These are phyloP conservation scores for Notospermus geniculatus DNA, from an alignment of 1,140 invertebrate genomes.

Conservation along the genomic window DNA sequence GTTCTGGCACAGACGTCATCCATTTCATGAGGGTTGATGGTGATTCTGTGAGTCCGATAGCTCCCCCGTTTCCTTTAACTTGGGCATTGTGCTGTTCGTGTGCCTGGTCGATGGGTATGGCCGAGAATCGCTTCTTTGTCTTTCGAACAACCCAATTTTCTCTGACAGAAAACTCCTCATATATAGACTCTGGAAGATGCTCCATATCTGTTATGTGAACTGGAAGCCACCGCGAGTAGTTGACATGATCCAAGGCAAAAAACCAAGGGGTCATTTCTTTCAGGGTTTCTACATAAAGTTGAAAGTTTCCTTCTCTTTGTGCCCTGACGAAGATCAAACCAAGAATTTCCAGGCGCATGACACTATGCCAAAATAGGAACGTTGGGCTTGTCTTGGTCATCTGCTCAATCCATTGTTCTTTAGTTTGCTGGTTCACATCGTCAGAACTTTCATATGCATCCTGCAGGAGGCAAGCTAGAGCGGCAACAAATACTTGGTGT, in stretches of 20 bases:
- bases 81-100: constrained; percentile 32
- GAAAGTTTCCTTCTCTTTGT: too few species aligned
- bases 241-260: constrained; percentile 25
- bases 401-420: too few species aligned
- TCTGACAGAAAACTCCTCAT: constrained; percentile 12
- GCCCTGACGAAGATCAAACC: too few species aligned
- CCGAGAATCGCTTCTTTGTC: constrained; percentile 24
- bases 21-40: constrained; percentile 8
- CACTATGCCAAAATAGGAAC: too few species aligned
- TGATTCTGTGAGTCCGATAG: constrained; percentile 27
- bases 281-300: too few species aligned
- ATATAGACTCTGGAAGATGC: constrained; percentile 9
- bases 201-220: constrained; percentile 22
- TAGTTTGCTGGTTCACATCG: too few species aligned
- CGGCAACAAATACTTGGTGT: too few species aligned
- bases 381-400: too few species aligned
- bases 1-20: constrained; percentile 15
- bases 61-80: constrained; percentile 33
- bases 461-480: too few species aligned
- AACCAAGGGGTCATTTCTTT: constrained; percentile 22
- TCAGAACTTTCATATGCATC: too few species aligned
- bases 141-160: constrained; percentile 22
- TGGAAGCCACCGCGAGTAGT: constrained; percentile 25
- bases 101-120: constrained; percentile 31
- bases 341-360: too few species aligned